Percentiles rank a stretch among this genome's conserved stretches.
Evolutionary conservation across 2,113 vertebrate species (phyloP).

Genomic region (Dinomys branickii): DNA sequence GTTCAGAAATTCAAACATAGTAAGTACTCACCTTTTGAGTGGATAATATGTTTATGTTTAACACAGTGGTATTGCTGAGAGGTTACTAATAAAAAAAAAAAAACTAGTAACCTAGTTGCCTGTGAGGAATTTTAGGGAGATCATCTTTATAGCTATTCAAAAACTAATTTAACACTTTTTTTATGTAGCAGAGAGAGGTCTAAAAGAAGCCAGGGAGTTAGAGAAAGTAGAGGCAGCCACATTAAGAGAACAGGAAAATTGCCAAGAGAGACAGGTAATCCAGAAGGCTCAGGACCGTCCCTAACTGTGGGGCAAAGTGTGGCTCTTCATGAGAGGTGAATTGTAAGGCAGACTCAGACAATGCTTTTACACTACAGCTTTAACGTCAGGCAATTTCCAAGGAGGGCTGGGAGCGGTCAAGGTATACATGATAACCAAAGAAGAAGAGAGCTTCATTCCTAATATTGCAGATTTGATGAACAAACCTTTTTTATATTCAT

Average conservation of each 20-base stretch:
- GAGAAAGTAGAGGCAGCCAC: neutral
- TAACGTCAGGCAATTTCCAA: neutral
- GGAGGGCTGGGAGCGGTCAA: neutral
- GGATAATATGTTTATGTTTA: neutral
- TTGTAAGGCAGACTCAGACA: neutral
- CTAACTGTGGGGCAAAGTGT: neutral
- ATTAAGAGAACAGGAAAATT: neutral
- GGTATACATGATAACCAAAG: rapidly evolving
- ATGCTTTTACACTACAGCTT: neutral
- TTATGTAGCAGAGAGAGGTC: neutral
- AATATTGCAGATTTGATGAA: neutral
- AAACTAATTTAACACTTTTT: slow-evolving; percentile 25
- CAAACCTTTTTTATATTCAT: neutral
- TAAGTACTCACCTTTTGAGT: neutral
- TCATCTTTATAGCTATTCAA: neutral
- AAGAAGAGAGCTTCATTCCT: neutral
- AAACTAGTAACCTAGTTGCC: neutral
- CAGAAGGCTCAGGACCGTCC: neutral
- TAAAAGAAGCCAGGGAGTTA: neutral
- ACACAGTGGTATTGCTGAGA: neutral
- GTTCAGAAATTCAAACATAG: neutral
- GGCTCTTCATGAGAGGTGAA: neutral
- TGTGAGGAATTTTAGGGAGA: neutral
- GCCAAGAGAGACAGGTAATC: neutral
- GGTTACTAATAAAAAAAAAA: neutral